Conservation (phyloP, 23 tunicate species). For the Trididemnum nubilum region DNA sequence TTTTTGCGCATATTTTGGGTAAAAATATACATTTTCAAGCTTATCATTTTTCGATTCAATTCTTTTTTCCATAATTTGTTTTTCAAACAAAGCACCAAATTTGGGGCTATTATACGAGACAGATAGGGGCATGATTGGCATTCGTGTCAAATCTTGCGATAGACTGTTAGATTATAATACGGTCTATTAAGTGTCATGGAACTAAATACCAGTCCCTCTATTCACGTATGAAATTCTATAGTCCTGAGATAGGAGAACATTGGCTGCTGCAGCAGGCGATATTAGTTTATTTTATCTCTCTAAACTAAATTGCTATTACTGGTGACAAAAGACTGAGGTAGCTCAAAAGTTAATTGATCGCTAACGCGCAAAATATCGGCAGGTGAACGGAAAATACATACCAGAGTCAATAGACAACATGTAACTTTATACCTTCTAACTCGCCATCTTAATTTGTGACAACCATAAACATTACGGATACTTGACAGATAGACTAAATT, state of each 20-base stretch:
- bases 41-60: no score
- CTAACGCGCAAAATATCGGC: constrained; percentile 13
- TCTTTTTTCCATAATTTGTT: neutral
- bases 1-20: neutral
- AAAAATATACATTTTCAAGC: no score
- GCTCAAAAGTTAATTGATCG: constrained; percentile 17
- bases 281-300: constrained; percentile 13
- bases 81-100: neutral
- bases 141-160: neutral
- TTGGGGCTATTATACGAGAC: neutral
- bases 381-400: constrained; percentile 18
- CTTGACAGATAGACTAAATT: neutral
- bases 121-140: neutral
- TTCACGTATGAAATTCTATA: constrained; percentile 35
- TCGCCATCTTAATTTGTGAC: neutral
- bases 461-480: constrained; percentile 12
- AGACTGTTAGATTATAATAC: constrained; percentile 27
- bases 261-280: constrained; percentile 4
- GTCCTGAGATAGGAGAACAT: constrained; percentile 31
- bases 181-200: constrained; percentile 47
- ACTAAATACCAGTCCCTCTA: constrained; percentile 33
- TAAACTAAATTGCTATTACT: neutral
- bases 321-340: constrained; percentile 8
- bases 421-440: neutral
- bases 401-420: constrained; percentile 26